These are phyloP conservation scores for Smittia aterrima DNA, from an alignment of 2,888 invertebrate species.

Conservation along the genomic window DNA sequence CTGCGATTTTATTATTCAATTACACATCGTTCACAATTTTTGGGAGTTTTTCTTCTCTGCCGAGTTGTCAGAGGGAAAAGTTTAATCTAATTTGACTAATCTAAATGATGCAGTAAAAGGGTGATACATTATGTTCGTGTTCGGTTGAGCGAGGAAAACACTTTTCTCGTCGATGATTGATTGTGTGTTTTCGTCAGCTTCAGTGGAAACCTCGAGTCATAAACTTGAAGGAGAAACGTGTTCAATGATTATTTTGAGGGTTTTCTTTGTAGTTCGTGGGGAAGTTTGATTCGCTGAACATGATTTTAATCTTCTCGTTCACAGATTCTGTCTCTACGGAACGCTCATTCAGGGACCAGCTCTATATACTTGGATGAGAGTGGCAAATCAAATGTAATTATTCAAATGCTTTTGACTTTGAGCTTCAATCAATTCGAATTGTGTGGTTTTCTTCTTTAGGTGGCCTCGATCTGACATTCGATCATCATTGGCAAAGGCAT, in stretches of 20 bases:
- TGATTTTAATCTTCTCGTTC: not conserved
- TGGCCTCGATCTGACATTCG: constrained; percentile 53
- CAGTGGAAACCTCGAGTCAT: not conserved
- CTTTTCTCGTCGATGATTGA: constrained; percentile 25
- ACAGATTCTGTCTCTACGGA: constrained; percentile 64
- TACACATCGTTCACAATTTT: constrained; percentile 23
- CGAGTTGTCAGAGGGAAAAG: not conserved
- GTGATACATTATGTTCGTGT: constrained; percentile 4
- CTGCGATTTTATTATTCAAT: constrained; percentile 34
- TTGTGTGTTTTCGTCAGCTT: constrained; percentile 24
- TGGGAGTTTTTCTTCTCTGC: no score
- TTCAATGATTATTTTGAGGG: not conserved
- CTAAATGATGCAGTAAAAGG: constrained; percentile 6
- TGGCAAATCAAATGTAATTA: constrained; percentile 56
- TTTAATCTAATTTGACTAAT: constrained; percentile 40
- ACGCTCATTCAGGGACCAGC: constrained; percentile 66
- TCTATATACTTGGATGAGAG: constrained; percentile 65
- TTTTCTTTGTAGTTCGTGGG: no score
- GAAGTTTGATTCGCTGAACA: no score
- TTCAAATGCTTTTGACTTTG: constrained; percentile 46
- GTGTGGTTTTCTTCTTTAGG: constrained; percentile 42
- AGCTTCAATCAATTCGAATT: not conserved
- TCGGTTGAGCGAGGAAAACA: not conserved
- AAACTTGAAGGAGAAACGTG: not conserved
- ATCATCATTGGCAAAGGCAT: constrained; percentile 53